Evolutionary conservation across 2,888 invertebrate genomes (phyloP), one percentile per base, ranked within the genome.

Genomic region (Caenorhabditis angaria): DNA sequence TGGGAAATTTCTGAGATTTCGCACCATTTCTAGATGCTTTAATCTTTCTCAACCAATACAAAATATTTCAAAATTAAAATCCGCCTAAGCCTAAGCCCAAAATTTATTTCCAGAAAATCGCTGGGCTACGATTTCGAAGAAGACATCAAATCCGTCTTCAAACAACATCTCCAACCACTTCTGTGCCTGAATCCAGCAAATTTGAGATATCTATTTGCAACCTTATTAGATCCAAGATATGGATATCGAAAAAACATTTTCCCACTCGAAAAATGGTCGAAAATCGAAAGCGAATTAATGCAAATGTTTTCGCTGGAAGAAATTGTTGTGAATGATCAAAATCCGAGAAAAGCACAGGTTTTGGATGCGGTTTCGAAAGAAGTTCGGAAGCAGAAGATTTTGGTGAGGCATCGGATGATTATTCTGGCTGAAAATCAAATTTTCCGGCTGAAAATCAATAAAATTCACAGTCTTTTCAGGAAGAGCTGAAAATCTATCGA

Each of bases 171-270:
- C 18, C n/a, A 50, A 22, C 20, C 35, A 25, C 1, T 61, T n/a
- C 32, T 53, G 12, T 41, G 6, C 35, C n/a, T n/a, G n/a, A 57
- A 35, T n/a, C 3, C 12, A 2, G n/a, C 5, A 18, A 12, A 35
- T 18, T 6, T 22, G 10, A 51, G 61, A 0, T 67, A 58, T 25
- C 48, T 48, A 6, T 20, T 55, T 18, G 60, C 69, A 8, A 12
- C 48, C 0, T 29, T 69, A 10, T 12, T 69, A 24, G 69, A 69
- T 29, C 64, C 69, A n/a, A 22, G 64, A 10, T 69, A 55, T 47
- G 69, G 41, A 0, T 61, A 64, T 20, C 14, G 61, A 1, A 32
- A 60, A 0, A 35, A 29, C 6, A 29, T 58, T 8, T 59, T 50
- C n/a, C 14, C 14, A 0, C 1, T 2, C 2, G 5, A 28, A 3